Base-by-base conservation (phyloP, 2,113 vertebrate genomes). In the Tachysurus vachellii region DNA sequence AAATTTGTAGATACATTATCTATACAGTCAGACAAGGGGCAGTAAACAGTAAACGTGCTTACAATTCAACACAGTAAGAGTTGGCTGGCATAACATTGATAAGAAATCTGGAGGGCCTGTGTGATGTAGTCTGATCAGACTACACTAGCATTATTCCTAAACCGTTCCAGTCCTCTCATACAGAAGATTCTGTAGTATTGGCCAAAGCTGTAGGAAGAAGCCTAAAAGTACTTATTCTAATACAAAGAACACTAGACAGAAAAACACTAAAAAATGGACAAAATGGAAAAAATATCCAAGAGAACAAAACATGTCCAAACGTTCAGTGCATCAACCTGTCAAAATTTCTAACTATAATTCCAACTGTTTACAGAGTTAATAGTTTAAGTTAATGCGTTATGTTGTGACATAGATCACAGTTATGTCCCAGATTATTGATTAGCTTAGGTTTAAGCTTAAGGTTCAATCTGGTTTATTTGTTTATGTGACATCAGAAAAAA, bases 21-120 rank as follows among this genome's bases (percentile, higher is more conserved):
- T 62, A 82, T 59, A 17, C 85, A 92, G 92, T 93, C 92, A 91
- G 54, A 13, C 16, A 5, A 36, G 86, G 90, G 91, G 44, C 82
- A 94, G 2, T 92, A 91, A 85, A 19, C 71, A 73, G 84, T 62
- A 62, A 4, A n/a, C n/a, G n/a, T n/a, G n/a, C n/a, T n/a, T n/a
- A n/a, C n/a, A n/a, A n/a, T n/a, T n/a, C n/a, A n/a, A n/a, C n/a
- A n/a, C n/a, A n/a, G 13, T 10, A 82, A 44, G 19, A 42, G n/a
- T 47, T 3, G 7, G 36, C 21, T 16, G 14, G 19, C 36, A n/a
- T 26, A 82, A 47, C 57, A 82, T 36, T 44, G 4, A 17, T 80
- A 81, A 61, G 10, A 23, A 44, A 57, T 82, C 19, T 26, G 21
- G 28, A 42, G 54, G n/a, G 53, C 50, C 53, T 80, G 50, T 56